These are phyloP conservation scores for Morpho achilles DNA, from an alignment of 2,888 invertebrate species.

Conservation along the genomic window DNA sequence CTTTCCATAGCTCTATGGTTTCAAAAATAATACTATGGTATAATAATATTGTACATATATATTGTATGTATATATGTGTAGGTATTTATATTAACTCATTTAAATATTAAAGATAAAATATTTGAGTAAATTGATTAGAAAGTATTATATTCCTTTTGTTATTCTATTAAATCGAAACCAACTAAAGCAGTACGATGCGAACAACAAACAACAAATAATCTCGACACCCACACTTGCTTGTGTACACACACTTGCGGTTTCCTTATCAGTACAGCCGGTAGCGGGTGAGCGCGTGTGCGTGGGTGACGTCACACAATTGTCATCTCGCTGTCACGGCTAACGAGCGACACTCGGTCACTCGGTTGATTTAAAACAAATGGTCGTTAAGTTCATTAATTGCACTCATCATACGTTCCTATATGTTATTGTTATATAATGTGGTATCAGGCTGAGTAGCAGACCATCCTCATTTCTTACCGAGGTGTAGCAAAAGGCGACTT, in stretches of 20 bases:
- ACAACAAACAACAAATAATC: constrained; percentile 43
- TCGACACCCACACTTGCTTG: constrained; percentile 45
- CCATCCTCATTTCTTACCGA: too few species aligned
- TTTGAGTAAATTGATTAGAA: too few species aligned
- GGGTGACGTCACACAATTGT: constrained; percentile 74
- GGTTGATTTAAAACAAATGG: constrained; percentile 36
- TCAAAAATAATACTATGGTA: too few species aligned
- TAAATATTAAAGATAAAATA: too few species aligned
- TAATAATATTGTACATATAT: too few species aligned
- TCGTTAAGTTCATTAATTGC: constrained; percentile 17
- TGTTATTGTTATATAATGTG: too few species aligned
- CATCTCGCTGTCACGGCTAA: constrained; percentile 73
- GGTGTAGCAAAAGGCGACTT: too few species aligned
- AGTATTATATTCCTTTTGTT: too few species aligned
- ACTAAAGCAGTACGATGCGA: constrained; percentile 34
- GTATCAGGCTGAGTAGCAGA: too few species aligned
- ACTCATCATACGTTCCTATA: not conserved
- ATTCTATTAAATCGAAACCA: constrained; percentile 4
- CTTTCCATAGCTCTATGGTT: too few species aligned
- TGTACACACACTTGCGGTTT: constrained; percentile 49
- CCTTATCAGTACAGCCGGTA: constrained; percentile 45
- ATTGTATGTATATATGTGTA: too few species aligned
- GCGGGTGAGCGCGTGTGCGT: constrained; percentile 34
- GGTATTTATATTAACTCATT: too few species aligned
- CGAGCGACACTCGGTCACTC: constrained; percentile 55